Base-by-base conservation (phyloP, 2,113 vertebrate genomes). In the Dipodomys merriami region DNA sequence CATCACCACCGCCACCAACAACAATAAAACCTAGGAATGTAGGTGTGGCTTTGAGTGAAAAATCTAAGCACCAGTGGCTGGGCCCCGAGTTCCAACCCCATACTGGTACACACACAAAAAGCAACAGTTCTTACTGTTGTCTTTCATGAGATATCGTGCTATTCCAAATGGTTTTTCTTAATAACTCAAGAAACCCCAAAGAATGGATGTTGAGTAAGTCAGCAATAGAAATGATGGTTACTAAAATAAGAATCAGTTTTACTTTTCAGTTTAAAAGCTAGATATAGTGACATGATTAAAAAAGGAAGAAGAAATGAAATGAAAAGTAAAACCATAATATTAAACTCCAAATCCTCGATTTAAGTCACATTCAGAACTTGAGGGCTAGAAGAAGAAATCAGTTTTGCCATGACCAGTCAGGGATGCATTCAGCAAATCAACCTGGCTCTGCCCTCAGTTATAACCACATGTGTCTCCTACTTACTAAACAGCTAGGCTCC, bases 101-200 rank as follows among this genome's bases (percentile, higher is more conserved):
- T 49, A 57, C 53, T 16, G 4, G 15, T 13, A 57, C 16, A 16
- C 16, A 57, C 15, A 57, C 12, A 57, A 13, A 57, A 57, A 57
- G 53, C 53, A 57, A 57, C 53, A 57, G 53, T 18, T 64, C 23
- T 64, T 65, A 18, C n/a, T 64, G 27, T 68, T 71, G 20, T 57
- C 82, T 90, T 83, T 65, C 29, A 16, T 5, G 74, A 7, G 53
- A 71, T 30, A 30, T 33, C 25, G 74, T 44, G 6, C 72, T 80
- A 79, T 16, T 78, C 65, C 94, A 88, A 90, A 91, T 78, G 35
- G 27, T 2, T 87, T 95, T 27, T 68, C 27, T 77, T 25, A 87
- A 62, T 20, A 88, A 69, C 65, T 78, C 78, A 88, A 67, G 86
- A 74, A 62, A 30, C 53, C 53, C 53, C 53, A 12, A 67, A 87